A percentile compares a stretch with the other conserved stretches of the same genome.
These are phyloP conservation scores for Natrix natrix DNA, from an alignment of 2,797 vertebrate genomes.

Conservation along the genomic window DNA sequence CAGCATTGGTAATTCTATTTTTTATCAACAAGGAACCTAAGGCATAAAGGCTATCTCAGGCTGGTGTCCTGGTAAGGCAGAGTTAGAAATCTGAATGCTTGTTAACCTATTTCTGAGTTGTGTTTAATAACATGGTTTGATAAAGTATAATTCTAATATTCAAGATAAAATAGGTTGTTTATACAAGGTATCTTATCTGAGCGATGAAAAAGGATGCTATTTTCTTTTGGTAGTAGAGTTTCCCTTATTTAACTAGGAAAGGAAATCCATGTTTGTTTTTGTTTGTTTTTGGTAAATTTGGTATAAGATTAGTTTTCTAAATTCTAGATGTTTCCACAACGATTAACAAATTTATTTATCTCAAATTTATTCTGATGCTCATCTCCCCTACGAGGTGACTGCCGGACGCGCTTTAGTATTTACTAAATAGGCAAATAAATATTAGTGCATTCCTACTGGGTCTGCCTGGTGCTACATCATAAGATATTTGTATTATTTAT, in stretches of 20 bases:
- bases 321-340: not conserved
- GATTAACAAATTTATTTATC: not conserved
- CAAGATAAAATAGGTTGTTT: conserved; percentile 11
- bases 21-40: too few relatives aligned
- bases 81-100: conserved; percentile 3
- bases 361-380: not conserved
- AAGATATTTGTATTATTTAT: not conserved
- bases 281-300: too few relatives aligned
- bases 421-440: not conserved
- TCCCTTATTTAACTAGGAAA: too few relatives aligned
- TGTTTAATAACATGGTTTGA: not conserved
- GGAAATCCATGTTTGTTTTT: too few relatives aligned
- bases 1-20: too few relatives aligned
- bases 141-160: conserved; percentile 14
- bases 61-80: conserved; percentile 26
- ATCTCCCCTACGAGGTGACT: not conserved
- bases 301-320: conserved; percentile 25
- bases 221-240: not conserved
- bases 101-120: conserved; percentile 13
- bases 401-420: not conserved
- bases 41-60: conserved; percentile 31
- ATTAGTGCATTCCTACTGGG: not conserved
- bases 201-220: not conserved
- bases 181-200: not conserved
- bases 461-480: not conserved